phyloP scores from a whole-genome alignment of 2,113 vertebrate genomes.

The Equus quagga region DNA sequence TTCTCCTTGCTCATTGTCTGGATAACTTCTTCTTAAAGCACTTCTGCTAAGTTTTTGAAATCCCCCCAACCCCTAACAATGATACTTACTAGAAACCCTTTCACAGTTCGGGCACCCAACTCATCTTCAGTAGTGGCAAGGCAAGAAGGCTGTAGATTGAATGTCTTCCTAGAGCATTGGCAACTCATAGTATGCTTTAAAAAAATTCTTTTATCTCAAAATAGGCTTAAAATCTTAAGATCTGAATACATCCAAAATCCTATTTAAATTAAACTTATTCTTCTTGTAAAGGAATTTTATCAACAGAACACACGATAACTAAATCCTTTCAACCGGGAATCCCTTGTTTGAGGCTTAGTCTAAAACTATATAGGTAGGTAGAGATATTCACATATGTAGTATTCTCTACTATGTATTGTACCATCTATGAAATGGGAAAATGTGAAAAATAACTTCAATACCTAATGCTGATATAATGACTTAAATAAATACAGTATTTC shows the following conservation, averaged over 20 bases:
- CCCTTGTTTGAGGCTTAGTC: not conserved
- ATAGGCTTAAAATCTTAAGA: not conserved
- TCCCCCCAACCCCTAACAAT: not conserved
- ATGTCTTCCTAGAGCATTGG: not conserved
- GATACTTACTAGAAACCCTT: not conserved
- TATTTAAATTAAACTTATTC: not conserved
- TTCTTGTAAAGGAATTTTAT: not conserved
- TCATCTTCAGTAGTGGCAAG: not conserved
- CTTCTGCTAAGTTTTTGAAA: not conserved
- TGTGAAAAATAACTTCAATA: not conserved
- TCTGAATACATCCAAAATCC: not conserved
- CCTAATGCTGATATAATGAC: not conserved
- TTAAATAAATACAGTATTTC: not conserved
- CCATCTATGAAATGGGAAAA: not conserved
- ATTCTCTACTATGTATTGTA: not conserved
- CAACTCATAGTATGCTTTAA: not conserved
- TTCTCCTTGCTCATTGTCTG: not conserved
- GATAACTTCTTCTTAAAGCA: not conserved
- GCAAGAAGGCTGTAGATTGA: not conserved
- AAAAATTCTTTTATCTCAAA: not conserved
- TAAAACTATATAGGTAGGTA: not conserved
- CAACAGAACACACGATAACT: not conserved
- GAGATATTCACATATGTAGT: not conserved
- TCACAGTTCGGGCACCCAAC: not conserved
- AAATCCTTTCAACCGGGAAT: not conserved